Conservation (phyloP, 2,113 vertebrate species). For the Passerina amoena region DNA sequence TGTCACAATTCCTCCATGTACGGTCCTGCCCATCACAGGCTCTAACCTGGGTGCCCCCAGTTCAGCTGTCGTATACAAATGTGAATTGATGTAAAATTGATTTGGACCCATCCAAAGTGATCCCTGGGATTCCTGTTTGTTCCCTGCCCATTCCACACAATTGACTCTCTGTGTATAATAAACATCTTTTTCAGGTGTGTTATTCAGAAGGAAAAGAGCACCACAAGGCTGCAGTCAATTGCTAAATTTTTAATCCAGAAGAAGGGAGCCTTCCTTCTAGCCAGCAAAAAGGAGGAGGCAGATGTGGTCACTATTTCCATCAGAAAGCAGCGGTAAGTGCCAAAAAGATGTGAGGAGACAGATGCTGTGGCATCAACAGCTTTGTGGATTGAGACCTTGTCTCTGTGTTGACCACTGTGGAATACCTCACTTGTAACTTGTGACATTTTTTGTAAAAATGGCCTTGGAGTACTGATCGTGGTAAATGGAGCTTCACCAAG, state of each 20-base stretch:
- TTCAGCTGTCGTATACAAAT: neutral
- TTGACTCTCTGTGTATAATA: neutral
- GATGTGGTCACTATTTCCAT: neutral
- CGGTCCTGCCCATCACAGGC: neutral
- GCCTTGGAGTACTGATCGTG: neutral
- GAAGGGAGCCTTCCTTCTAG: neutral
- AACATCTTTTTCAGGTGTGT: neutral
- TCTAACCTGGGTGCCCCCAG: neutral
- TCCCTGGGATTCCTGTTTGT: neutral
- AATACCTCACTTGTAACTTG: neutral
- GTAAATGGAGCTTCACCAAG: neutral
- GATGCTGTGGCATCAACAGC: neutral
- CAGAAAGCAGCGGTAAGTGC: neutral
- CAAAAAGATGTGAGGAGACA: neutral
- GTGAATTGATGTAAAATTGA: neutral
- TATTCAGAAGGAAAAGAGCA: neutral
- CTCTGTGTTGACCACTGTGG: neutral
- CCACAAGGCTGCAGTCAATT: neutral
- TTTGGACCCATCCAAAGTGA: neutral
- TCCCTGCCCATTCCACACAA: accelerated
- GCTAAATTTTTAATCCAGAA: neutral
- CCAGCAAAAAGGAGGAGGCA: neutral
- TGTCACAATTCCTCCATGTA: neutral
- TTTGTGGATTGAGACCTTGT: neutral
- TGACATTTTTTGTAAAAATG: neutral